Percentiles rank a stretch among this genome's conserved stretches.
These are phyloP conservation scores for Plumapathes pennacea DNA, from an alignment of 92 coral and sea anemone genomes.

Conservation along the genomic window DNA sequence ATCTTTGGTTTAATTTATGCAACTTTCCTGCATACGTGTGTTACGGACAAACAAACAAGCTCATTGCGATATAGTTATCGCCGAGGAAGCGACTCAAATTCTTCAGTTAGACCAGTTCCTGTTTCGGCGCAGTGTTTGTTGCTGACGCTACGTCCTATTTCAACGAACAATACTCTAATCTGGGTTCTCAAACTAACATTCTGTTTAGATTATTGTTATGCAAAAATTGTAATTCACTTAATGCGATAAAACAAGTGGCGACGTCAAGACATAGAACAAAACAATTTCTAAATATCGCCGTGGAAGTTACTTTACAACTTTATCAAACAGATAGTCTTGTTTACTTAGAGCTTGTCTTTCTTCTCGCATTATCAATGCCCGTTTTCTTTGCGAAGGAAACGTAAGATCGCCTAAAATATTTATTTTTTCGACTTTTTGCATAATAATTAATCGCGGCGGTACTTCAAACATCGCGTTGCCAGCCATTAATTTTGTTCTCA, in stretches of 20 bases:
- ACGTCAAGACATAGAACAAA: conserved; percentile 91
- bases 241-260: conserved; percentile 98
- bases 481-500: no score
- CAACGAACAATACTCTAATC: conserved; percentile 87
- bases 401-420: conserved; percentile 45
- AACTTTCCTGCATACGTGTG: conserved; percentile 56
- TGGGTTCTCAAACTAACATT: conserved; percentile 91
- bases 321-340: conserved; percentile 68
- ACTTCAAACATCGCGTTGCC: no score
- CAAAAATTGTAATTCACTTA: conserved; percentile 99
- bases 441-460: no score
- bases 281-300: conserved; percentile 89
- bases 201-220: conserved; percentile 90
- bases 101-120: conserved; percentile 19
- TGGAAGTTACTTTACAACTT: conserved; percentile 45
- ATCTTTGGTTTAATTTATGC: conserved; percentile 70
- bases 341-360: conserved; percentile 52
- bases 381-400: conserved; percentile 36
- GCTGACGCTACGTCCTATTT: conserved; percentile 44
- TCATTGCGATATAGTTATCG: conserved; percentile 19
- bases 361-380: conserved; percentile 9
- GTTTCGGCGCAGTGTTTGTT: conserved; percentile 47
- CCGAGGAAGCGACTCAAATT: conserved; percentile 28
- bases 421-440: conserved; percentile 70
- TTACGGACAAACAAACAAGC: conserved; percentile 59